Percentiles rank a stretch among this genome's conserved stretches.
Conservation (phyloP, 2,113 vertebrate species). For the Acanthochromis polyacanthus region DNA sequence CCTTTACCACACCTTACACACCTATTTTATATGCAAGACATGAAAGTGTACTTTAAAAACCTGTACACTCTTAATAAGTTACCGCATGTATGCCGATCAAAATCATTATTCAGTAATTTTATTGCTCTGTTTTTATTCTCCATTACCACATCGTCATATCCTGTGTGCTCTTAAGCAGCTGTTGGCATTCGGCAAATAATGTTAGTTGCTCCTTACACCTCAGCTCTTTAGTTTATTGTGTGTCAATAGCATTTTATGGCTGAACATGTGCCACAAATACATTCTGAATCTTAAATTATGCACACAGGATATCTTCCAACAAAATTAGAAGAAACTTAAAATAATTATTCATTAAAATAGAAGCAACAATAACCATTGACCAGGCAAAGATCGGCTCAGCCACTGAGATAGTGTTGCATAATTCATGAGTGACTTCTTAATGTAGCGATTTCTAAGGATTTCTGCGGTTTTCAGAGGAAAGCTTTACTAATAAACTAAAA, state of each 20-base stretch:
- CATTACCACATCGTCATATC: conserved; percentile 37
- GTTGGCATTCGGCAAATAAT: conserved; percentile 12
- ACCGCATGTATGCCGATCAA: conserved; percentile 21
- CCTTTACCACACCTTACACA: conserved; percentile 43
- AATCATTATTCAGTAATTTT: conserved; percentile 36
- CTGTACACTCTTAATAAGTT: conserved; percentile 23
- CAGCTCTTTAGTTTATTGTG: neutral
- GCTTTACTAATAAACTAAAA: too few relatives aligned
- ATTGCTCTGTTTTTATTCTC: conserved; percentile 31
- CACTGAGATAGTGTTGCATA: neutral
- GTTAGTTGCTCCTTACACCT: neutral
- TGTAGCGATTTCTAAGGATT: too few relatives aligned
- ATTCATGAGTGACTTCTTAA: too few relatives aligned
- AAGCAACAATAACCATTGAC: neutral
- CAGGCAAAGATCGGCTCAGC: neutral
- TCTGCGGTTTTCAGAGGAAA: too few relatives aligned
- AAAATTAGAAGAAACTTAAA: neutral
- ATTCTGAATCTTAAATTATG: neutral
- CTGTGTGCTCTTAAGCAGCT: conserved; percentile 35
- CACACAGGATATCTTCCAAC: neutral
- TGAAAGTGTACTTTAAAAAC: conserved; percentile 5
- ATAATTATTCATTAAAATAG: neutral
- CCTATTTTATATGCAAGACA: conserved; percentile 40
- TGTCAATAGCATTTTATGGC: neutral
- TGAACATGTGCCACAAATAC: neutral